Conservation (phyloP, 2,888 invertebrate species). For the Selenia dentaria region DNA sequence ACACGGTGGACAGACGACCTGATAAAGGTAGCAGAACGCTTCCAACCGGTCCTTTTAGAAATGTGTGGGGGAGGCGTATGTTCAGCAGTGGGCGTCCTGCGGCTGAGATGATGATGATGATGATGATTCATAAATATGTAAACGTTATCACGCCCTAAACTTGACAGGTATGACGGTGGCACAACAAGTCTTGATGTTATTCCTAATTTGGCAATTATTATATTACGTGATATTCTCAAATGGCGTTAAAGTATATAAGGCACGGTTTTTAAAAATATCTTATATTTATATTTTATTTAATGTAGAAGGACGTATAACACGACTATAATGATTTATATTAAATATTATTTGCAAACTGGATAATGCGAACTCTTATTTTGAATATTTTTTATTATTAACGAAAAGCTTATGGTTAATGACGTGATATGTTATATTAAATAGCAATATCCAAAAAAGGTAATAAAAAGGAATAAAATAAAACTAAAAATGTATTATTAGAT, state of each 20-base stretch:
- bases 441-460: conserved; percentile 41
- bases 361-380: conserved; percentile 35
- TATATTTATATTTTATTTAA: conserved; percentile 57
- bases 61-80: too few species aligned
- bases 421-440: conserved; percentile 75
- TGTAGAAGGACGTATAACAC: conserved; percentile 75
- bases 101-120: too few species aligned
- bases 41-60: too few species aligned
- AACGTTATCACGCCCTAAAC: too few species aligned
- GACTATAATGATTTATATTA: conserved; percentile 47
- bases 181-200: too few species aligned
- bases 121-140: too few species aligned
- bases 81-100: too few species aligned
- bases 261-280: conserved; percentile 76
- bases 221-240: conserved; percentile 74
- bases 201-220: conserved; percentile 55
- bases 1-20: too few species aligned
- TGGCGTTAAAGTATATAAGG: conserved; percentile 83
- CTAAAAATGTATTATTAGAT: conserved; percentile 62
- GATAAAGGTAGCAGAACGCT: too few species aligned
- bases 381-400: conserved; percentile 43
- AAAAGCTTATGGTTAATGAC: conserved; percentile 33
- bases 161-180: too few species aligned
- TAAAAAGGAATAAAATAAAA: conserved; percentile 64
- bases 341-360: conserved; percentile 16